Conservation (phyloP, 1,140 invertebrate species). For the Aethina tumida region DNA sequence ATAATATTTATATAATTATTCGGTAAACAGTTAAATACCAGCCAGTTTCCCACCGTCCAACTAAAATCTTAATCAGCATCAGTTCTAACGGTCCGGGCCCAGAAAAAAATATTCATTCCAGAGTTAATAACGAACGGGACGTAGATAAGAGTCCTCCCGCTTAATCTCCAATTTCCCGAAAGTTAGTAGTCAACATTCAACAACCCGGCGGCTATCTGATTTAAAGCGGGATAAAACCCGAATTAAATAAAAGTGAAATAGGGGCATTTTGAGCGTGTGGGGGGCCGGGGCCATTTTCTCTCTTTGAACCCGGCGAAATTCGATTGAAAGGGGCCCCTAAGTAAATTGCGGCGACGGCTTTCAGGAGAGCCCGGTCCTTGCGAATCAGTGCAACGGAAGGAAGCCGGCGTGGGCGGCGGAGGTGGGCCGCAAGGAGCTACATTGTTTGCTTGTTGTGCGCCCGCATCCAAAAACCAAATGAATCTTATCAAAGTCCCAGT, state of each 20-base stretch:
- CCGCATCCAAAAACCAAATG: no score
- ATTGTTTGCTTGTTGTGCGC: slow-evolving; percentile 8
- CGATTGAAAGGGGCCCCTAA: slow-evolving; percentile 30
- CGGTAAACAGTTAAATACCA: no score
- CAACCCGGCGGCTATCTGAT: slow-evolving; percentile 24
- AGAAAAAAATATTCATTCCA: no score
- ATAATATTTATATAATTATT: no score
- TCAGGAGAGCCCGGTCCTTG: slow-evolving; percentile 6
- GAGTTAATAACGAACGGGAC: slow-evolving; percentile 1
- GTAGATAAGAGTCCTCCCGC: slow-evolving; percentile 10
- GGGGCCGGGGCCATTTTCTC: slow-evolving; percentile 18
- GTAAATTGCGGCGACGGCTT: slow-evolving; percentile 31
- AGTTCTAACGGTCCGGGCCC: no score
- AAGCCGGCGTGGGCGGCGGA: not conserved
- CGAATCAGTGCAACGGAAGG: slow-evolving; percentile 4
- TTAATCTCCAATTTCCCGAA: slow-evolving; percentile 31
- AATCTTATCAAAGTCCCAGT: no score
- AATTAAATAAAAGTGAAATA: slow-evolving; percentile 33
- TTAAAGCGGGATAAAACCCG: slow-evolving; percentile 23
- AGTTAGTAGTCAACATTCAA: slow-evolving; percentile 28
- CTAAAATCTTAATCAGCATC: no score
- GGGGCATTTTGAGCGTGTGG: slow-evolving; percentile 26
- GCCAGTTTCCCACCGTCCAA: no score
- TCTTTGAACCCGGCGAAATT: slow-evolving; percentile 35
- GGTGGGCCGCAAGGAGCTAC: slow-evolving; percentile 1